Conservation (phyloP, 2,113 vertebrate species). For the Nyctibius bracteatus region DNA sequence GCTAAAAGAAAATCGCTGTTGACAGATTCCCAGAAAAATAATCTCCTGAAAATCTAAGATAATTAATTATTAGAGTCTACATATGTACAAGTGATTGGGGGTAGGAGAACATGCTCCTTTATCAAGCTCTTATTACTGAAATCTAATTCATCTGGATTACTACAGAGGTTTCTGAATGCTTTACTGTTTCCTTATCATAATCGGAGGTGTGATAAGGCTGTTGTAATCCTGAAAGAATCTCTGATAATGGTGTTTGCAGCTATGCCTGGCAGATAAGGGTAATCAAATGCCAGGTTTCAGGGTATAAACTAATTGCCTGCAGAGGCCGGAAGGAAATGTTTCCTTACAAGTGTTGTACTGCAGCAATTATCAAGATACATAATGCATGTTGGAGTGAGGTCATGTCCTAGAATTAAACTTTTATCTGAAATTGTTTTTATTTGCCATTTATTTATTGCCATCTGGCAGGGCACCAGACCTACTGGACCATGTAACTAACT, state of each 20-base stretch:
- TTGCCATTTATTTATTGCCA: slow-evolving; percentile 3
- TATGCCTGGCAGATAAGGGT: neutral
- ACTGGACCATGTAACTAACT: slow-evolving; percentile 18
- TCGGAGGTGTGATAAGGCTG: neutral
- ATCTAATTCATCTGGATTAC: slow-evolving; percentile 16
- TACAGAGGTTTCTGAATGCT: neutral
- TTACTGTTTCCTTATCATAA: slow-evolving; percentile 32
- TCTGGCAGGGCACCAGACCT: neutral
- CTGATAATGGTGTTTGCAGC: neutral
- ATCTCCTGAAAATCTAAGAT: slow-evolving; percentile 15
- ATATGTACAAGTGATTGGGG: neutral
- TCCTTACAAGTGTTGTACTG: neutral
- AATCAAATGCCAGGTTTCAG: neutral
- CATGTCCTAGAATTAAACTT: neutral
- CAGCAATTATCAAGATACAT: neutral
- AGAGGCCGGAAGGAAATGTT: neutral
- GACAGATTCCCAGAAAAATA: slow-evolving; percentile 38
- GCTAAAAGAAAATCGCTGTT: slow-evolving; percentile 5
- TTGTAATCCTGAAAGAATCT: slow-evolving; percentile 27
- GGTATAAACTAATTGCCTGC: neutral
- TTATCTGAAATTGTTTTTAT: slow-evolving; percentile 7
- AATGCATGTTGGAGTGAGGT: neutral
- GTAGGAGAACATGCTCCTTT: neutral
- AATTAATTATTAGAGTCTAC: slow-evolving; percentile 30
- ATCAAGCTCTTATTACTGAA: neutral